Evolutionary conservation across 2,888 invertebrate genomes (phyloP).

Genomic region (Glyphotaelius pellucidus): DNA sequence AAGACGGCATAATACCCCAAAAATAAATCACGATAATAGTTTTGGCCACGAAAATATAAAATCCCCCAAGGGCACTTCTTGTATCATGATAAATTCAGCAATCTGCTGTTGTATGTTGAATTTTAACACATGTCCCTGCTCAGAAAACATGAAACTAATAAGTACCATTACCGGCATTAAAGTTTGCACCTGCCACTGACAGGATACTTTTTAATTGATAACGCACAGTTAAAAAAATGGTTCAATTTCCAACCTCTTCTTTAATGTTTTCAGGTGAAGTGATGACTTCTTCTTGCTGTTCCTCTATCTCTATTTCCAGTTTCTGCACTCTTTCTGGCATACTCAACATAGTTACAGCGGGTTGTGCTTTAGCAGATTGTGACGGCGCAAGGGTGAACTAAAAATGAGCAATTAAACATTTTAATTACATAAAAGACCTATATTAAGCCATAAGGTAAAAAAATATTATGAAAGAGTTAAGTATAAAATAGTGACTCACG

Average conservation of each 20-base stretch:
- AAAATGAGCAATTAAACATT: neutral
- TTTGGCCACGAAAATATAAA: no score
- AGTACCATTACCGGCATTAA: neutral
- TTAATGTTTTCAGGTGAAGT: conserved; percentile 25
- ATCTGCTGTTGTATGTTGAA: neutral
- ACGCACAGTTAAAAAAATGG: neutral
- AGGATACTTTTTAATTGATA: neutral
- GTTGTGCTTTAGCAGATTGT: conserved; percentile 14
- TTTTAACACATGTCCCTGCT: no score
- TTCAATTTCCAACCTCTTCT: conserved; percentile 23
- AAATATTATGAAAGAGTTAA: neutral
- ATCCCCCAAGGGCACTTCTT: no score
- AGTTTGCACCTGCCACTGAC: neutral
- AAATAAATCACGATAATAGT: no score
- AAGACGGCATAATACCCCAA: no score
- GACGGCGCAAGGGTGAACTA: conserved; percentile 33
- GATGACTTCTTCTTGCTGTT: conserved; percentile 10
- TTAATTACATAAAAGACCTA: no score
- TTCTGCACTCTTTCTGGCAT: conserved; percentile 8
- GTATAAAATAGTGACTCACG: conserved; percentile 23
- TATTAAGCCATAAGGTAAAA: neutral
- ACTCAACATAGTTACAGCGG: neutral
- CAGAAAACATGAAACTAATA: neutral
- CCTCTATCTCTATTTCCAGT: conserved; percentile 4
- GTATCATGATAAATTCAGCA: no score